A percentile compares a stretch with the other conserved stretches of the same genome.
Conservation (phyloP, 2,797 vertebrate species). For the Malacoctenus gilli region DNA sequence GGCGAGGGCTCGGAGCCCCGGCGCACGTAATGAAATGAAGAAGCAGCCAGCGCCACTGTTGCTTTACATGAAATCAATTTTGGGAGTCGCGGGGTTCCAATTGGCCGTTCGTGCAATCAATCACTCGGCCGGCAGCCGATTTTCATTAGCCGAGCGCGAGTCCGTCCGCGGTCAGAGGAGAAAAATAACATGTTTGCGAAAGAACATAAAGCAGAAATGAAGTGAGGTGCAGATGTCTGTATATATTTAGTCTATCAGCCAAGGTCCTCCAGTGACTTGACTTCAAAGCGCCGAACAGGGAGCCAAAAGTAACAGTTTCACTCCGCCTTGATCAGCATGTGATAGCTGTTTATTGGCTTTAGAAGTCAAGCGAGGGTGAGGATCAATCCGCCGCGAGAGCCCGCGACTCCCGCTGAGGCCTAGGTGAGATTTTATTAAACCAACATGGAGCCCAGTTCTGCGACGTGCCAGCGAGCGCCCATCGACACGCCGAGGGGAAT, state of each 20-base stretch:
- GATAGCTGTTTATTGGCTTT: constrained; percentile 80
- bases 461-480: constrained; percentile 19
- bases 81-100: constrained; percentile 80
- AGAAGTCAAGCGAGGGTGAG: constrained; percentile 71
- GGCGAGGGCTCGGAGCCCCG: constrained; percentile 68
- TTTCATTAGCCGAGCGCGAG: constrained; percentile 76
- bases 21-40: constrained; percentile 91
- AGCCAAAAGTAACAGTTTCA: constrained; percentile 84
- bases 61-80: constrained; percentile 87
- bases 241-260: constrained; percentile 81
- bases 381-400: constrained; percentile 59
- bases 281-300: constrained; percentile 77
- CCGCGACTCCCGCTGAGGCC: constrained; percentile 49
- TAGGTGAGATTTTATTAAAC: constrained; percentile 74
- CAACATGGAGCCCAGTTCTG: constrained; percentile 60
- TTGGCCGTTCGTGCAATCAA: constrained; percentile 86
- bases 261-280: constrained; percentile 68
- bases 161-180: constrained; percentile 43
- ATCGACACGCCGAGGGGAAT: constrained; percentile 21
- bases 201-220: constrained; percentile 69
- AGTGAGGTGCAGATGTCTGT: constrained; percentile 70
- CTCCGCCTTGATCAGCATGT: constrained; percentile 77
- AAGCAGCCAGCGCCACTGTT: constrained; percentile 81
- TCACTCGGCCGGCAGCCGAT: constrained; percentile 79
- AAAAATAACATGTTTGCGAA: constrained; percentile 67